Percentiles rank a stretch among this genome's conserved stretches.
Evolutionary conservation across 2,113 vertebrate species (phyloP).

Genomic region (Lota lota): DNA sequence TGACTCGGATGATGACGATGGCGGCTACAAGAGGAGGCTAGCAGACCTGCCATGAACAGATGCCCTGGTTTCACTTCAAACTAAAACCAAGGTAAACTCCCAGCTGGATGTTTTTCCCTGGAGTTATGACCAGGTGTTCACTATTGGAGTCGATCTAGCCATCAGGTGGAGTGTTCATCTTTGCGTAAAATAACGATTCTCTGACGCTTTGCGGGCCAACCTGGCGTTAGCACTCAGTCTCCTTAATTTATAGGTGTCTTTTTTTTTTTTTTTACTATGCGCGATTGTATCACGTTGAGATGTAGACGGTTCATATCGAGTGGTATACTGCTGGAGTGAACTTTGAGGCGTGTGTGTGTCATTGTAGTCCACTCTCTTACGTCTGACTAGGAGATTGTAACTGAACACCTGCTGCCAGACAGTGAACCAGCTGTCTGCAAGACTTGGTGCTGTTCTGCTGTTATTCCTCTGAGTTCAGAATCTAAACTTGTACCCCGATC

Average conservation of each 20-base stretch:
- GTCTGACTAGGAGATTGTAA: constrained; percentile 21
- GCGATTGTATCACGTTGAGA: rapidly evolving
- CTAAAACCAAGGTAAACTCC: constrained; percentile 18
- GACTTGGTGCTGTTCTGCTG: background rate
- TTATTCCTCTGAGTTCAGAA: background rate
- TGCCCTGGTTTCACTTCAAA: constrained; percentile 24
- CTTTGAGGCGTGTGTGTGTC: background rate
- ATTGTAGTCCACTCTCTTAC: background rate
- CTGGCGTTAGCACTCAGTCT: constrained; percentile 31
- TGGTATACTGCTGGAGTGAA: background rate
- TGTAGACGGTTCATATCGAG: background rate
- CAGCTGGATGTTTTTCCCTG: background rate
- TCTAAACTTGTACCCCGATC: background rate
- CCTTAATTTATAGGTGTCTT: background rate
- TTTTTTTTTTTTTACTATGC: background rate
- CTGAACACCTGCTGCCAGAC: constrained; percentile 31
- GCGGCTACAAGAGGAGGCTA: constrained; percentile 32
- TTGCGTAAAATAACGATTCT: background rate
- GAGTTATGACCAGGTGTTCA: too few species aligned
- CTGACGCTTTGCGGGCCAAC: constrained; percentile 29
- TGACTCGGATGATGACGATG: constrained; percentile 48
- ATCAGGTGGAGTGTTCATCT: background rate
- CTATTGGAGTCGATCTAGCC: background rate
- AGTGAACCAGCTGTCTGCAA: background rate
- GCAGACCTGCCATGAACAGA: constrained; percentile 9